These are phyloP conservation scores for Elephas maximus DNA, from an alignment of 2,113 vertebrate genomes.

Conservation along the genomic window DNA sequence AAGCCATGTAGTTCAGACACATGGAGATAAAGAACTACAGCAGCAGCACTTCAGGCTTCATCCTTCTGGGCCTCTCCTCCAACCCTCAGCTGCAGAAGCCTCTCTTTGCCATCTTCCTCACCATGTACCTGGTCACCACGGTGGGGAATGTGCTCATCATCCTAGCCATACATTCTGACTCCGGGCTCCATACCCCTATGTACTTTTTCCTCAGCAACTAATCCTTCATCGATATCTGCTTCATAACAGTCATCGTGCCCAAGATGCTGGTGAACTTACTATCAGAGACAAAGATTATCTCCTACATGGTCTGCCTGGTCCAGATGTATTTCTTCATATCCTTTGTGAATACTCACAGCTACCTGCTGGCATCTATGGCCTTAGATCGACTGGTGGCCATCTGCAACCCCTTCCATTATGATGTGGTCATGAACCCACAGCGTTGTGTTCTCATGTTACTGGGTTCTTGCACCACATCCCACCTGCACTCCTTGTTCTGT, in stretches of 20 bases:
- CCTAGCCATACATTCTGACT: conserved; percentile 47
- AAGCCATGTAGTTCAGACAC: not conserved
- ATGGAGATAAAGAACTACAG: conserved; percentile 68
- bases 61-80: conserved; percentile 77
- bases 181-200: conserved; percentile 70
- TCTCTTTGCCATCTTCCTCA: conserved; percentile 68
- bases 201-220: conserved; percentile 80
- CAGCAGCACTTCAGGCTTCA: conserved; percentile 32
- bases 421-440: conserved; percentile 21
- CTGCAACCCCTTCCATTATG: conserved; percentile 76
- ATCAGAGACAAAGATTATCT: conserved; percentile 73
- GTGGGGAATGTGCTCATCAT: conserved; percentile 73
- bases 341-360: conserved; percentile 74
- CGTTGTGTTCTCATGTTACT: conserved; percentile 60
- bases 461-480: conserved; percentile 72
- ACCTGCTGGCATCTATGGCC: conserved; percentile 81
- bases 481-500: conserved; percentile 67
- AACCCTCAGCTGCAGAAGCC: conserved; percentile 73
- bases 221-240: conserved; percentile 80
- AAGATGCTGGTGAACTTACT: conserved; percentile 74
- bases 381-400: conserved; percentile 78
- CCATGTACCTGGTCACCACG: conserved; percentile 70
- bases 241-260: conserved; percentile 67
- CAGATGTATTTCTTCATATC: conserved; percentile 82
- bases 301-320: conserved; percentile 64